Evolutionary conservation across 2,888 invertebrate species (phyloP).

Genomic region (Pseudococcus viburni): DNA sequence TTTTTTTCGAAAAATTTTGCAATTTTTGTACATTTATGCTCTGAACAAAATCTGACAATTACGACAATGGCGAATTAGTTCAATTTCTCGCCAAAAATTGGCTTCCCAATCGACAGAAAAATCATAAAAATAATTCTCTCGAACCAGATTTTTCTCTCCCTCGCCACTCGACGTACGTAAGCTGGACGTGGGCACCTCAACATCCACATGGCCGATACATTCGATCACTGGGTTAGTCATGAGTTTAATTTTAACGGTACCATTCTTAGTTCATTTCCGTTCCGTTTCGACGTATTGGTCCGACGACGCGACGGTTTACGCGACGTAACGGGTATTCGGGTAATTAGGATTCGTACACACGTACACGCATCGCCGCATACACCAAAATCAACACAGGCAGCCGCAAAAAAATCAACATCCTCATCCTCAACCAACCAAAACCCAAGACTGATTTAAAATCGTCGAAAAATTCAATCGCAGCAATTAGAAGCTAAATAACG

Average conservation of each 20-base stretch:
- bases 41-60: too few relatives aligned
- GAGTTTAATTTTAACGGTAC: constrained; percentile 14
- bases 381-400: background rate
- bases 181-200: background rate
- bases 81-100: too few relatives aligned
- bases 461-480: too few relatives aligned
- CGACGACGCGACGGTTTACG: background rate
- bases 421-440: too few relatives aligned
- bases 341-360: background rate
- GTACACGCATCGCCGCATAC: background rate
- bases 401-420: background rate
- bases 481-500: too few relatives aligned
- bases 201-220: background rate
- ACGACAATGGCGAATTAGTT: too few relatives aligned
- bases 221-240: background rate
- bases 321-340: background rate
- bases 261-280: background rate
- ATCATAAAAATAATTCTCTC: too few relatives aligned
- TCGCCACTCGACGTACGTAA: background rate
- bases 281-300: background rate
- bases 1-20: too few relatives aligned
- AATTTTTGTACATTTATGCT: too few relatives aligned
- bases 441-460: too few relatives aligned
- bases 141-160: background rate
- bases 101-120: too few relatives aligned